Percentiles rank a stretch among this genome's conserved stretches.
These are phyloP conservation scores for Phthorimaea operculella DNA, from an alignment of 1,140 invertebrate species.

Conservation along the genomic window DNA sequence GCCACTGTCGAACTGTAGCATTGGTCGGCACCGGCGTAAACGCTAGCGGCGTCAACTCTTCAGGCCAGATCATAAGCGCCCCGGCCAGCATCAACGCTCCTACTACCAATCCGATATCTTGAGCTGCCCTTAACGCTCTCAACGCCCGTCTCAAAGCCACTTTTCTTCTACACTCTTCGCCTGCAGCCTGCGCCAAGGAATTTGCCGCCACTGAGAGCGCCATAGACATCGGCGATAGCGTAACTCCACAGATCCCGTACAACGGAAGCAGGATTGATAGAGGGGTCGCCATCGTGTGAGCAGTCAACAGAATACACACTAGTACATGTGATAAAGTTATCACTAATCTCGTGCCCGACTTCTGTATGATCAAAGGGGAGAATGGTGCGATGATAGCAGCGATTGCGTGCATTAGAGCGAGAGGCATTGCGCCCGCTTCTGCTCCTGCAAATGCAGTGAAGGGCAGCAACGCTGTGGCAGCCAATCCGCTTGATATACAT, in stretches of 20 bases:
- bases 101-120: slow-evolving; percentile 69
- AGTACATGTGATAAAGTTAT: slow-evolving; percentile 35
- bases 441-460: slow-evolving; percentile 57
- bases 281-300: slow-evolving; percentile 45
- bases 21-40: slow-evolving; percentile 30
- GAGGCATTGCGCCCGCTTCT: slow-evolving; percentile 65
- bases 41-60: slow-evolving; percentile 27
- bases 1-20: slow-evolving; percentile 34
- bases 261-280: slow-evolving; percentile 65
- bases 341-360: slow-evolving; percentile 40
- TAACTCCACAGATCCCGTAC: slow-evolving; percentile 72
- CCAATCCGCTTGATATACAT: slow-evolving; percentile 62
- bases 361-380: slow-evolving; percentile 68
- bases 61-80: slow-evolving; percentile 50
- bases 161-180: slow-evolving; percentile 55
- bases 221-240: slow-evolving; percentile 67
- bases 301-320: slow-evolving; percentile 38
- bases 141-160: slow-evolving; percentile 49
- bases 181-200: slow-evolving; percentile 48
- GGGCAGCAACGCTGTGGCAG: slow-evolving; percentile 50
- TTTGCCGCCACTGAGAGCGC: slow-evolving; percentile 68
- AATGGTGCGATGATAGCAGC: slow-evolving; percentile 72
- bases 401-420: slow-evolving; percentile 65
- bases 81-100: slow-evolving; percentile 51
- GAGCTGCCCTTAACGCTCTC: slow-evolving; percentile 65